Conservation (phyloP, 2,888 invertebrate species). For the Oscheius sp. region DNA sequence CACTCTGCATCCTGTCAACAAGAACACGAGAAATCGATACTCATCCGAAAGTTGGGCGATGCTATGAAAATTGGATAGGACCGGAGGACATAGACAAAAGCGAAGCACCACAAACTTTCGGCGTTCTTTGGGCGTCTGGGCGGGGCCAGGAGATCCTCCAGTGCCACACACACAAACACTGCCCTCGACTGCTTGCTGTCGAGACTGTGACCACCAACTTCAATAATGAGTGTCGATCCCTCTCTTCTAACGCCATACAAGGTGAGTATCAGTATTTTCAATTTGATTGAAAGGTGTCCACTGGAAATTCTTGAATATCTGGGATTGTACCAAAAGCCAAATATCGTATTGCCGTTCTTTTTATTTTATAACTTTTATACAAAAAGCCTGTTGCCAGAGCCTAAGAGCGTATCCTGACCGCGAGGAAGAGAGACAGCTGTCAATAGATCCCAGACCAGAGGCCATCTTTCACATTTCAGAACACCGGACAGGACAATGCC, state of each 20-base stretch:
- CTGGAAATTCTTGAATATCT: no score
- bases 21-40: no score
- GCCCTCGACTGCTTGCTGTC: conserved; percentile 18
- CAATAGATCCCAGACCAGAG: conserved; percentile 9
- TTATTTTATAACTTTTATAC: background rate
- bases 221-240: conserved; percentile 62
- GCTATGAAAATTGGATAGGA: background rate
- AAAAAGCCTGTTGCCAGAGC: background rate
- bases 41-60: background rate
- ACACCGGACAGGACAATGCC: conserved; percentile 61
- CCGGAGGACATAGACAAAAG: background rate
- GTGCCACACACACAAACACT: conserved; percentile 24
- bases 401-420: background rate
- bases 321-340: no score
- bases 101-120: conserved; percentile 11
- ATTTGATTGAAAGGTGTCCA: no score
- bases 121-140: conserved; percentile 28
- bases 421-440: background rate
- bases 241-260: conserved; percentile 67
- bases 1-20: no score
- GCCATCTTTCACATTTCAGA: conserved; percentile 34
- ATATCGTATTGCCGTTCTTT: background rate
- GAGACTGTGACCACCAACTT: conserved; percentile 19
- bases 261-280: conserved; percentile 36
- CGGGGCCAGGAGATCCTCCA: conserved; percentile 3